Conservation (phyloP, 2,888 invertebrate species). For the Watsonalla binaria region DNA sequence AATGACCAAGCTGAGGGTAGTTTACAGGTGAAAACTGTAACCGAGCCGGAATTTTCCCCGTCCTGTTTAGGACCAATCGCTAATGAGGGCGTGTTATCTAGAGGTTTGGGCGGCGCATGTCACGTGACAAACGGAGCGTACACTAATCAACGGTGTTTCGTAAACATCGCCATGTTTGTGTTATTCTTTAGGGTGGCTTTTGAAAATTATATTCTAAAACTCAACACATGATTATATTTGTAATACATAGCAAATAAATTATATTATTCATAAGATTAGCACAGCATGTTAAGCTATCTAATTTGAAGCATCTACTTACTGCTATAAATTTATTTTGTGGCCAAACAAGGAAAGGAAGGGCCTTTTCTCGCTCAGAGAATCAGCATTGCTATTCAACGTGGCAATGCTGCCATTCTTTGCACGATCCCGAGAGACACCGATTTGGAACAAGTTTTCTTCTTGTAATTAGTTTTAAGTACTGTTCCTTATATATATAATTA, state of each 20-base stretch:
- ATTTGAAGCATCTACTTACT: too few species aligned
- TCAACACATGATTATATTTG: neutral
- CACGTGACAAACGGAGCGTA: conserved; percentile 58
- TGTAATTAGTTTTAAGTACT: too few species aligned
- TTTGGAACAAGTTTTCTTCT: too few species aligned
- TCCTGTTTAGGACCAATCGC: conserved; percentile 47
- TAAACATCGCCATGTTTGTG: conserved; percentile 59
- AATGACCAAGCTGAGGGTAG: conserved; percentile 53
- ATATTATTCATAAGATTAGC: too few species aligned
- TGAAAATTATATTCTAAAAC: conserved; percentile 11
- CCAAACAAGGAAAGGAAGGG: too few species aligned
- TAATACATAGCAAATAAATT: neutral
- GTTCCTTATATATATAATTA: too few species aligned
- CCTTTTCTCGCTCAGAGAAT: too few species aligned
- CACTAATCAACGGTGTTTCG: conserved; percentile 53
- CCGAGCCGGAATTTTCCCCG: conserved; percentile 39
- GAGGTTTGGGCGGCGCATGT: conserved; percentile 60
- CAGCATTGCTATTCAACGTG: too few species aligned
- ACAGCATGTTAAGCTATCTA: too few species aligned
- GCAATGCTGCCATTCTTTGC: too few species aligned
- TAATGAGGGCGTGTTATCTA: conserved; percentile 60
- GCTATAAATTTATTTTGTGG: too few species aligned
- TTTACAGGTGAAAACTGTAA: conserved; percentile 46
- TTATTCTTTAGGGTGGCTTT: conserved; percentile 42
- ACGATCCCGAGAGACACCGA: too few species aligned